A percentile compares a stretch with the other conserved stretches of the same genome.
These are phyloP conservation scores for Brachionus rotundiformis DNA, from an alignment of 1,140 invertebrate genomes.

Conservation along the genomic window DNA sequence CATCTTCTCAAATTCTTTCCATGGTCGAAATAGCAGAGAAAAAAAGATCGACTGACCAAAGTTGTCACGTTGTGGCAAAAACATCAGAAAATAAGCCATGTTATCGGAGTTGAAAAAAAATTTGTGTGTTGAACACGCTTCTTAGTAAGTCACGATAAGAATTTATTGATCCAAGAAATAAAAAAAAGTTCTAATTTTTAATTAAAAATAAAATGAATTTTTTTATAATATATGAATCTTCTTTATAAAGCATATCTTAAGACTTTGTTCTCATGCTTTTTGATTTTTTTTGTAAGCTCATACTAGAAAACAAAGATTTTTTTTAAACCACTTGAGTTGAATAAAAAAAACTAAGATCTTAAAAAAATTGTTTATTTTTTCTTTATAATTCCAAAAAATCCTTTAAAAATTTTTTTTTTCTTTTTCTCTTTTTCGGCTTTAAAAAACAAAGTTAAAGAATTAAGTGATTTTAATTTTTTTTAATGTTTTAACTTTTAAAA, in stretches of 20 bases:
- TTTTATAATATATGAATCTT: no score
- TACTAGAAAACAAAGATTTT: no score
- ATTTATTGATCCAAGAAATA: background rate
- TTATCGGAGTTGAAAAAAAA: background rate
- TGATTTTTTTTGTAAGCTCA: no score
- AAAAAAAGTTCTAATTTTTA: background rate
- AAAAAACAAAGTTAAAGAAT: background rate
- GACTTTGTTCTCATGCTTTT: no score
- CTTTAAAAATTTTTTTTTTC: no score
- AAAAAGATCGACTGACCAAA: background rate
- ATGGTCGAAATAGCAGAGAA: background rate
- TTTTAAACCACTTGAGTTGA: no score
- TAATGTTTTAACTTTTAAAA: background rate
- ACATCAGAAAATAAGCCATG: background rate
- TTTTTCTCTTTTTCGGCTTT: background rate
- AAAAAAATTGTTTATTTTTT: background rate
- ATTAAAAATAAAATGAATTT: background rate
- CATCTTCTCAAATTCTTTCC: no score
- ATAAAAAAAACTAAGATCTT: background rate
- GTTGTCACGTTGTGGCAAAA: background rate
- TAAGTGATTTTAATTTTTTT: background rate
- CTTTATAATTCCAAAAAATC: no score
- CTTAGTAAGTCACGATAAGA: background rate
- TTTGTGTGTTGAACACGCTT: background rate
- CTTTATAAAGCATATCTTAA: no score